A percentile compares a stretch with the other conserved stretches of the same genome.
Conservation (phyloP, 1,140 invertebrate genomes). For the Andricus grossulariae region DNA sequence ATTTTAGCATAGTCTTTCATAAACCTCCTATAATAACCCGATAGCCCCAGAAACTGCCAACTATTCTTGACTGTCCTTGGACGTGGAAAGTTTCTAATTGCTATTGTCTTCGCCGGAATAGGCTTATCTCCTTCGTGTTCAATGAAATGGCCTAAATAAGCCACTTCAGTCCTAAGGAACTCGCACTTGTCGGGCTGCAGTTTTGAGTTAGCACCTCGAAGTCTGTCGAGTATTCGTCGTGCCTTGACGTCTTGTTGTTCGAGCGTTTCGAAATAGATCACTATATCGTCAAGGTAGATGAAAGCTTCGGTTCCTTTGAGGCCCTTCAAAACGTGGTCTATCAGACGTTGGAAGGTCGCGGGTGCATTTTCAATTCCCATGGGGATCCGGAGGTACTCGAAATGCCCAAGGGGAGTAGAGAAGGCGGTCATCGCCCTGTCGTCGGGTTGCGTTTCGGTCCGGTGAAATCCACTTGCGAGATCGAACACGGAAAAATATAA, state of each 20-base stretch:
- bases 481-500: neutral
- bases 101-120: neutral
- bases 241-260: neutral
- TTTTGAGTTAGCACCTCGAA: too few relatives aligned
- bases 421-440: neutral
- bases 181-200: neutral
- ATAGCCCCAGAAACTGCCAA: neutral
- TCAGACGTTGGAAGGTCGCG: neutral
- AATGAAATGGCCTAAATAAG: neutral
- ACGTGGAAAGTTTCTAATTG: neutral
- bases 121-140: neutral
- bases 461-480: too few relatives aligned
- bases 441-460: too few relatives aligned
- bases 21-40: neutral
- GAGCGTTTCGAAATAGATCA: neutral
- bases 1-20: neutral
- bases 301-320: neutral
- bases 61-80: neutral
- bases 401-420: neutral
- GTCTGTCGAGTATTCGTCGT: too few relatives aligned
- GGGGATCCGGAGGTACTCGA: neutral
- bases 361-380: neutral
- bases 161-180: neutral
- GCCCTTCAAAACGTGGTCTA: neutral
- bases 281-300: neutral